phyloP scores from a whole-genome alignment of 2,797 vertebrate species.

The Rhinatrema bivittatum region DNA sequence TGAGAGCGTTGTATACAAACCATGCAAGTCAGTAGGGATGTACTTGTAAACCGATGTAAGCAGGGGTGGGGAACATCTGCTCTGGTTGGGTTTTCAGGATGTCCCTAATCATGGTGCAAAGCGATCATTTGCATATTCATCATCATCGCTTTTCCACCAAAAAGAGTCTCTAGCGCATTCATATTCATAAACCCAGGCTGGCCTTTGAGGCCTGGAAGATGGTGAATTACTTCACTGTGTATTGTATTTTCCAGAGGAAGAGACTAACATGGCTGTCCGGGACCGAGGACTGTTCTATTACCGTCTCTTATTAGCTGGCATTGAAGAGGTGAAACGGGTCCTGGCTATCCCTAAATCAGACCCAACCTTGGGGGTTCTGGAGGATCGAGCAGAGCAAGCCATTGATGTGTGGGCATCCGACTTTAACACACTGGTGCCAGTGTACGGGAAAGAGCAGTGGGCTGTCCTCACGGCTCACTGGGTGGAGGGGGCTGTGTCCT shows the following conservation, averaged over 20 bases:
- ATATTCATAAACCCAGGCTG: too few species aligned
- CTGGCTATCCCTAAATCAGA: constrained; percentile 81
- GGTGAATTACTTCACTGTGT: too few species aligned
- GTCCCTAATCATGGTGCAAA: too few species aligned
- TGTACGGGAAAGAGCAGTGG: constrained; percentile 55
- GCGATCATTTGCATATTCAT: too few species aligned
- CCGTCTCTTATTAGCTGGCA: constrained; percentile 73
- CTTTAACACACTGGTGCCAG: constrained; percentile 78
- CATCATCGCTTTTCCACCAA: too few species aligned
- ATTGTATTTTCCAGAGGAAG: constrained; percentile 79
- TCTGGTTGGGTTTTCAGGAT: too few species aligned
- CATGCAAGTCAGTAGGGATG: too few species aligned
- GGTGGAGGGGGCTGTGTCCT: neutral
- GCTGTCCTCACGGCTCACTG: constrained; percentile 35
- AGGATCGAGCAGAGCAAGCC: constrained; percentile 63
- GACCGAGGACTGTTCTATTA: constrained; percentile 89
- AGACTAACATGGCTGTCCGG: constrained; percentile 79
- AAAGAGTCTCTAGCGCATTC: too few species aligned
- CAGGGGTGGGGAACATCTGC: too few species aligned
- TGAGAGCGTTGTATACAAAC: too few species aligned
- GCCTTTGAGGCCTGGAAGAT: too few species aligned
- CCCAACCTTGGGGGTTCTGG: constrained; percentile 77
- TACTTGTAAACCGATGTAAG: too few species aligned
- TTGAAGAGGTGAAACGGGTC: constrained; percentile 61
- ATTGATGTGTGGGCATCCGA: constrained; percentile 69